Evolutionary conservation across 2,888 invertebrate genomes (phyloP), one percentile per base, ranked within the genome.

Genomic region (Agapetus fuscipes): DNA sequence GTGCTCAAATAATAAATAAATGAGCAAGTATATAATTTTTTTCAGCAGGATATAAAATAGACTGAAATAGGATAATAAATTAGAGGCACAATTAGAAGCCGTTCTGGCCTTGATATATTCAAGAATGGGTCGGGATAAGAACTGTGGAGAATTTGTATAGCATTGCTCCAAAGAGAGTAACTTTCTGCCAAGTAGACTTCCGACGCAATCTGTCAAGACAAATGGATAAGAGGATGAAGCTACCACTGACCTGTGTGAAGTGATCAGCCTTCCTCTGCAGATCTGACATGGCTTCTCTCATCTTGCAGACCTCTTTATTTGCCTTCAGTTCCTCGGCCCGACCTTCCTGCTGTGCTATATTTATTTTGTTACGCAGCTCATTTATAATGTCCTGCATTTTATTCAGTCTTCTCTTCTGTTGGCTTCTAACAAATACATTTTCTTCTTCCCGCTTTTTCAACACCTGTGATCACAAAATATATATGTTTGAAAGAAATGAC

Each of bases 361-460:
- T 63, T 37, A 83, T 78, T 55, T 78, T 78, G 12, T 72, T 64
- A 36, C 79, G 76, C 12, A 87, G 60, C 3, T 62, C 60, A 39
- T 79, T 80, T 1, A 85, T 74, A 0, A 73, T 58, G 55, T 89
- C 88, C 33, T 84, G 78, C 51, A 87, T 70, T 62, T 82, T 84
- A 49, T 82, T 83, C 3, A 87, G 68, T 49, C 79, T 73, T 6
- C 83, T 71, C 52, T 85, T 86, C 52, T 87, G 87, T 50, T 85
- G 80, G 33, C 81, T 82, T 53, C 81, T 76, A 4, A 88, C 79
- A 28, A 83, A 77, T 0, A 80, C 68, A 56, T 87, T 88, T 60
- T 94, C 93, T 49, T 89, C 88, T 58, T 91, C 90, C 2, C 90
- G 73, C 54, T 83, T 85, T 60, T 84, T 86, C 30, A 94, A 59